Evolutionary conservation across 2,797 vertebrate species (phyloP).

Genomic region (Anisognathus igniventris): DNA sequence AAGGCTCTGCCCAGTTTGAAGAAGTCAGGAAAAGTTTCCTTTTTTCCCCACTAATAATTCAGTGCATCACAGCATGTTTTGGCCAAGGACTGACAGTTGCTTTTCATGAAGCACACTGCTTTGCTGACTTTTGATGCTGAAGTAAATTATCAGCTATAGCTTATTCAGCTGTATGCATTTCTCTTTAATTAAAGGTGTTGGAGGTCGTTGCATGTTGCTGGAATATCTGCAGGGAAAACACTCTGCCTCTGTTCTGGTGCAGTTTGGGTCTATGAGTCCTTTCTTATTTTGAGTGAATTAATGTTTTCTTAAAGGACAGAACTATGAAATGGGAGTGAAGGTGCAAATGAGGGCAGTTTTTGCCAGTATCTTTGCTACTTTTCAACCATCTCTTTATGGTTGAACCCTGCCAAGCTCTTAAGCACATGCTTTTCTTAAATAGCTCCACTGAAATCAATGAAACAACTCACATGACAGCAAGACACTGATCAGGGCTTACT

Average conservation of each 20-base stretch:
- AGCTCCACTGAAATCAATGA: background rate
- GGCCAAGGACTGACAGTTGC: background rate
- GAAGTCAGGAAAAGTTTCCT: background rate
- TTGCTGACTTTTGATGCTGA: slow-evolving; percentile 21
- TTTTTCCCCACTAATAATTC: background rate
- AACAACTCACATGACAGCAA: background rate
- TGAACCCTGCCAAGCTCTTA: background rate
- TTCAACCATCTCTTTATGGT: background rate
- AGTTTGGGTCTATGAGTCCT: background rate
- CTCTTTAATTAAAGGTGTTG: slow-evolving; percentile 12
- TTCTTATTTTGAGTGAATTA: background rate
- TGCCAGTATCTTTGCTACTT: background rate
- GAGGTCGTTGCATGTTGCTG: background rate
- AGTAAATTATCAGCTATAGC: background rate
- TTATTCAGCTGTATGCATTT: background rate
- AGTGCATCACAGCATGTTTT: background rate
- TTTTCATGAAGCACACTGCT: background rate
- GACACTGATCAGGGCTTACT: background rate
- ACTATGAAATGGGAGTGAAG: background rate
- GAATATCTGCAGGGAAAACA: background rate
- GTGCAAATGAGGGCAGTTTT: background rate
- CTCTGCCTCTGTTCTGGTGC: background rate
- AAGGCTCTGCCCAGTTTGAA: background rate
- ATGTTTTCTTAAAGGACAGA: background rate
- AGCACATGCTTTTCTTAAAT: background rate